phyloP scores from a whole-genome alignment of 1,140 invertebrate genomes.

The Pararge aegeria region DNA sequence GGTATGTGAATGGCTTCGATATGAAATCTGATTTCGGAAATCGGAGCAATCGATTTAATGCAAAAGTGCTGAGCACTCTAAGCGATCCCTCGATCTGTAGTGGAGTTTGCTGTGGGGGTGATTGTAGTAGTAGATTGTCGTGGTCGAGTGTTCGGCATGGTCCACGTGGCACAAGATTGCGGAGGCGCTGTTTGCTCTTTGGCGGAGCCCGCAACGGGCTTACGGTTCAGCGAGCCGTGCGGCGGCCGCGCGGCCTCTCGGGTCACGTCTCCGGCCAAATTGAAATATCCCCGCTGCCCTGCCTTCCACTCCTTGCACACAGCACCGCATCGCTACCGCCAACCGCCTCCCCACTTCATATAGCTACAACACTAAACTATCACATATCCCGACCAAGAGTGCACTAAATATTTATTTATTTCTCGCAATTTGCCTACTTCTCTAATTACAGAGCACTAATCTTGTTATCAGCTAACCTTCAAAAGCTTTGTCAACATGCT shows the following conservation, averaged over 20 bases:
- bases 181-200: constrained; percentile 78
- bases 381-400: neutral
- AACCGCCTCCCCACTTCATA: constrained; percentile 36
- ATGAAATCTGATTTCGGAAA: constrained; percentile 29
- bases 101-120: constrained; percentile 45
- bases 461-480: no score
- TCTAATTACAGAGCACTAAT: no score
- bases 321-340: constrained; percentile 25
- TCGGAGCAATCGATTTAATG: constrained; percentile 30
- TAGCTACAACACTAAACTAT: constrained; percentile 28
- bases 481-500: no score
- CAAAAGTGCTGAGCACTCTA: constrained; percentile 18
- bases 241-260: constrained; percentile 65
- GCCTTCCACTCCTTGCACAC: constrained; percentile 49
- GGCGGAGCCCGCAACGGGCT: constrained; percentile 69
- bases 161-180: constrained; percentile 76
- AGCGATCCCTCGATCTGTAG: neutral
- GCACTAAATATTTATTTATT: no score
- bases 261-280: constrained; percentile 76
- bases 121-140: constrained; percentile 67
- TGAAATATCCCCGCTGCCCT: constrained; percentile 72
- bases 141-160: constrained; percentile 70
- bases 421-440: no score
- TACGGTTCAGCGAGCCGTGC: constrained; percentile 74
- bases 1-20: constrained; percentile 23